Evolutionary conservation across 2,888 invertebrate species (phyloP).

Genomic region (Aphidoletes aphidimyza): DNA sequence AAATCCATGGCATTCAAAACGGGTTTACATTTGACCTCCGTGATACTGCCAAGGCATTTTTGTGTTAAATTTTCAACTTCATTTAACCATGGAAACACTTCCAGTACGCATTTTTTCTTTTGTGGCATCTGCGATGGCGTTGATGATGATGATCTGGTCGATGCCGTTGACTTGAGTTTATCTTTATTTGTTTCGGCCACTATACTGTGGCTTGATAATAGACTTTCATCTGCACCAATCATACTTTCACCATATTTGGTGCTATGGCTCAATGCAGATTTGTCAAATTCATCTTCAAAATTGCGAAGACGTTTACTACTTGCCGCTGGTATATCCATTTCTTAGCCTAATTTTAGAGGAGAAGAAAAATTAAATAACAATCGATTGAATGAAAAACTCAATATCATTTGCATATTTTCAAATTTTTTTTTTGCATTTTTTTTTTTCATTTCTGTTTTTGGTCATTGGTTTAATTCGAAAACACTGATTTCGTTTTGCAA

Average conservation of each 20-base stretch:
- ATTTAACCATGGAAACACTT: neutral
- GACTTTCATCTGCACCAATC: neutral
- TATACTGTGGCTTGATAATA: neutral
- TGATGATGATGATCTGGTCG: neutral
- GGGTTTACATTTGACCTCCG: neutral
- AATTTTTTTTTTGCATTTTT: neutral
- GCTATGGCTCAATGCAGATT: neutral
- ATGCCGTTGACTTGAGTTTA: neutral
- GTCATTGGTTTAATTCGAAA: no score
- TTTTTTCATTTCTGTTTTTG: no score
- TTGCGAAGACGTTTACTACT: neutral
- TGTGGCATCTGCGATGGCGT: neutral
- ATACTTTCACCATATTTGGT: neutral
- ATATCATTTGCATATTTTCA: neutral
- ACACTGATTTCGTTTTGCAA: no score
- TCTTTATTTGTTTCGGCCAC: neutral
- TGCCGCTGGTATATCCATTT: conserved; percentile 2
- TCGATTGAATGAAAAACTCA: neutral
- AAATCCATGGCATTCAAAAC: conserved; percentile 2
- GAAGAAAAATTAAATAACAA: neutral
- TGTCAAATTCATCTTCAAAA: neutral
- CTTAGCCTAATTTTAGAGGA: neutral
- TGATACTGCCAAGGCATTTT: neutral
- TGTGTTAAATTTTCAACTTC: neutral
- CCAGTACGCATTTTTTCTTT: neutral